Evolutionary conservation across 1,140 invertebrate species (phyloP).

Genomic region (Wasmannia auropunctata): DNA sequence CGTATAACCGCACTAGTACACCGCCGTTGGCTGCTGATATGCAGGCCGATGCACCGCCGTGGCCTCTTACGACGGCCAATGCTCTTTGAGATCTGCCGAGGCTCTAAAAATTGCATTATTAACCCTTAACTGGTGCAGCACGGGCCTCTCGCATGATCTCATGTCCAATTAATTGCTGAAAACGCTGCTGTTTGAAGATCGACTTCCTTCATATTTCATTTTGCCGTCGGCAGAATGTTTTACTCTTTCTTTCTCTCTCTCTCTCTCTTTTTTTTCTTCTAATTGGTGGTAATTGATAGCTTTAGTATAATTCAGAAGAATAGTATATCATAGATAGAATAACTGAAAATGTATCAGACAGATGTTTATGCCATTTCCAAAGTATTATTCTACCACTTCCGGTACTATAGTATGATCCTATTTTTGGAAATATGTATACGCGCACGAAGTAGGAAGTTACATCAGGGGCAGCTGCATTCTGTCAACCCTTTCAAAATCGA

Average conservation of each 20-base stretch:
- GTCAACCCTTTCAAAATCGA: conserved; percentile 67
- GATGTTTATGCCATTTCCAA: background rate
- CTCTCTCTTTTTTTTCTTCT: conserved; percentile 8
- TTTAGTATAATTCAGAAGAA: background rate
- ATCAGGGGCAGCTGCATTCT: conserved; percentile 74
- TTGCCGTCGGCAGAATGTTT: background rate
- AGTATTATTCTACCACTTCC: conserved; percentile 2
- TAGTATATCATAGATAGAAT: background rate
- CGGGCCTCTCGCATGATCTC: conserved; percentile 10
- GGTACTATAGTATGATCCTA: background rate
- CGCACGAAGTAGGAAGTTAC: conserved; percentile 8
- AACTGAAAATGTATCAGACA: background rate
- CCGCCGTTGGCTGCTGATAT: conserved; percentile 61
- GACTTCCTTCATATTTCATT: background rate
- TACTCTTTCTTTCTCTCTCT: background rate
- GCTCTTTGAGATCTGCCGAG: conserved; percentile 57
- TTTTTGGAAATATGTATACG: conserved; percentile 53
- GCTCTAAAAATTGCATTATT: conserved; percentile 49
- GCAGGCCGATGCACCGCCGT: conserved; percentile 74
- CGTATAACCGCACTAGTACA: conserved; percentile 67
- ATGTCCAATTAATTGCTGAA: conserved; percentile 31
- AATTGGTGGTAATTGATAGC: background rate
- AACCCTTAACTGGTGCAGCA: conserved; percentile 8
- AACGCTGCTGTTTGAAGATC: background rate
- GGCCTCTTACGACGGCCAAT: conserved; percentile 69